These are phyloP conservation scores for Tetragnatha versicolor DNA, from an alignment of 1,140 invertebrate genomes.

Conservation along the genomic window DNA sequence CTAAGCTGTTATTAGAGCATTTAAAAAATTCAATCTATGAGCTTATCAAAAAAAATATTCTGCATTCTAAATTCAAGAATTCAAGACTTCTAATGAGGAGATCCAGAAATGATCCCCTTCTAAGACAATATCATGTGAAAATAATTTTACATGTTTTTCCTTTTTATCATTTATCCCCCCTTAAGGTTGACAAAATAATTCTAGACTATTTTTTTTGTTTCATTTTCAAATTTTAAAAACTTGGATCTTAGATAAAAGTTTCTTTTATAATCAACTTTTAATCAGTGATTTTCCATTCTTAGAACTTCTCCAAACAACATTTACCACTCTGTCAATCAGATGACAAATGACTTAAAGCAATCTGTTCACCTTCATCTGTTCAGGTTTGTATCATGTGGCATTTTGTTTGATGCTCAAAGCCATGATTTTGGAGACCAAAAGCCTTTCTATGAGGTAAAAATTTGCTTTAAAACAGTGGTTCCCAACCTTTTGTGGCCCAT, in stretches of 20 bases:
- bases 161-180: too few relatives aligned
- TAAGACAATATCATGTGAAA: too few relatives aligned
- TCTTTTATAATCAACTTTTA: background rate
- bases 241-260: background rate
- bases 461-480: background rate
- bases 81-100: too few relatives aligned
- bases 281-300: background rate
- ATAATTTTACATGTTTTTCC: too few relatives aligned
- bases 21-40: too few relatives aligned
- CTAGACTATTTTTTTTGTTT: background rate
- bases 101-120: too few relatives aligned
- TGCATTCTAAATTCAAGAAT: too few relatives aligned
- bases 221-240: background rate
- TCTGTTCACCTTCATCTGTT: background rate
- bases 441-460: slow-evolving; percentile 50
- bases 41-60: too few relatives aligned
- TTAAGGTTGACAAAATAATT: background rate
- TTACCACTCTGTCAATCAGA: background rate
- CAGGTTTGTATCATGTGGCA: slow-evolving; percentile 23
- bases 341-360: slow-evolving; percentile 5
- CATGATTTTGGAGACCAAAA: slow-evolving; percentile 32
- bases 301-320: slow-evolving; percentile 5
- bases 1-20: too few relatives aligned
- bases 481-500: too few relatives aligned
- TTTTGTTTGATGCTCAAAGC: slow-evolving; percentile 52